A percentile compares a stretch with the other conserved stretches of the same genome.
Conservation (phyloP, 2,113 vertebrate genomes). For the Gopherus evgoodei region DNA sequence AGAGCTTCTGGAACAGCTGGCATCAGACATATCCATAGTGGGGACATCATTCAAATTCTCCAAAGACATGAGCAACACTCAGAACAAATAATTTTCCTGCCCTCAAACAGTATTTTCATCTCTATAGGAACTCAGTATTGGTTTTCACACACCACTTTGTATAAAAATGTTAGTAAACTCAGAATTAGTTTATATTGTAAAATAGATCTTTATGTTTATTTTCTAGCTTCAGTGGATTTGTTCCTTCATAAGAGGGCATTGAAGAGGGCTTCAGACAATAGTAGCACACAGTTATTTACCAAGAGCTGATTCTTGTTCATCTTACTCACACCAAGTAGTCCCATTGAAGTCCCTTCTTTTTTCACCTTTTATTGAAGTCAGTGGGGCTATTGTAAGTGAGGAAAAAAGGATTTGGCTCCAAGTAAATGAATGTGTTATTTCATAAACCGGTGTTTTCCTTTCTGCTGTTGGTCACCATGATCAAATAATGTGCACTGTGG, state of each 20-base stretch:
- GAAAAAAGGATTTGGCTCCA: background rate
- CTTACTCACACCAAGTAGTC: background rate
- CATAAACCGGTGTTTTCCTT: background rate
- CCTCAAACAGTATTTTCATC: background rate
- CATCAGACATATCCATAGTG: background rate
- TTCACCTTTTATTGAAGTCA: background rate
- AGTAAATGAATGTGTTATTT: background rate
- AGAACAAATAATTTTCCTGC: background rate
- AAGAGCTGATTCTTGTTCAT: background rate
- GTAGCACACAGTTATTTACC: background rate
- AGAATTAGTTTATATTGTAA: background rate
- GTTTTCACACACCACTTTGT: background rate
- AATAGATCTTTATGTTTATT: background rate
- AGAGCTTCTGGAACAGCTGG: background rate
- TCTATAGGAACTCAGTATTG: background rate
- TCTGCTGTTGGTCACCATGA: no score
- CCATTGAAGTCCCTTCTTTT: background rate
- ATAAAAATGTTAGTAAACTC: no score
- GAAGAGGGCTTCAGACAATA: background rate
- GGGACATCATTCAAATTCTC: background rate
- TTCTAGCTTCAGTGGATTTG: background rate
- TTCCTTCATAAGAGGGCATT: background rate
- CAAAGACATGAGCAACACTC: background rate
- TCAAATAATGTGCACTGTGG: background rate
- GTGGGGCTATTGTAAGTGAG: background rate